Base-by-base conservation (phyloP, 2,888 invertebrate genomes). In the Hydraecia micacea region DNA sequence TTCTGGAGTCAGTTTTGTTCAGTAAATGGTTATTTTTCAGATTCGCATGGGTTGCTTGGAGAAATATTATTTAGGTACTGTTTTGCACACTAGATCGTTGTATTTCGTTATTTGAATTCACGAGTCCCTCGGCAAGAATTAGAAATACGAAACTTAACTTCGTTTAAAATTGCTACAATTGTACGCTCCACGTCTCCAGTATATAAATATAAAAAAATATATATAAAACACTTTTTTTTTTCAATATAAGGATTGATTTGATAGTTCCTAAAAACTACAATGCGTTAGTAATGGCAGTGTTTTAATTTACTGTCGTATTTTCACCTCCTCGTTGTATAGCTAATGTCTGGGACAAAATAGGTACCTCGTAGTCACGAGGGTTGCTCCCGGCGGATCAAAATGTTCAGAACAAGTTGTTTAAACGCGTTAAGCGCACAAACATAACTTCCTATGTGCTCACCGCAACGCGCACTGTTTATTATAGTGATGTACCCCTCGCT, bases 401-500 rank as follows among this genome's bases (percentile, higher is more conserved):
- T 84, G 79, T 88, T 88, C 86, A 77, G 68, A 86, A 88, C 82
- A 84, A 88, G 75, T 88, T 89, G 83, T 84, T 68, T 84, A 79
- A 89, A 76, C 77, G 70, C 82, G 81, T 86, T 88, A 86, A 88
- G 80, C 83, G 72, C 73, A 77, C 84, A 86, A 79, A 88, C 79
- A 83, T 80, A 86, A 86, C 88, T 84, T 89, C 71, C 75, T 80
- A 76, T 42, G 80, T 71, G 79, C 84, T 82, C 73, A 79, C 84
- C 89, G 74, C 89, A 83, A 55, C 80, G 69, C 76, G 58, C 67
- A 65, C 69, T 65, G 79, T 79, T 67, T 58, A 25, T 46, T 28
- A 46, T 78, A 84, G 86, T 78, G 89, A 21, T 83, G 88, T 77
- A 67, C 39, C 28, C 15, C 1, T 21, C 2, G n/a, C 49, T 46